Evolutionary conservation across 2,113 vertebrate species (phyloP), one percentile per base, ranked within the genome.

Genomic region (Pygoscelis antarcticus): DNA sequence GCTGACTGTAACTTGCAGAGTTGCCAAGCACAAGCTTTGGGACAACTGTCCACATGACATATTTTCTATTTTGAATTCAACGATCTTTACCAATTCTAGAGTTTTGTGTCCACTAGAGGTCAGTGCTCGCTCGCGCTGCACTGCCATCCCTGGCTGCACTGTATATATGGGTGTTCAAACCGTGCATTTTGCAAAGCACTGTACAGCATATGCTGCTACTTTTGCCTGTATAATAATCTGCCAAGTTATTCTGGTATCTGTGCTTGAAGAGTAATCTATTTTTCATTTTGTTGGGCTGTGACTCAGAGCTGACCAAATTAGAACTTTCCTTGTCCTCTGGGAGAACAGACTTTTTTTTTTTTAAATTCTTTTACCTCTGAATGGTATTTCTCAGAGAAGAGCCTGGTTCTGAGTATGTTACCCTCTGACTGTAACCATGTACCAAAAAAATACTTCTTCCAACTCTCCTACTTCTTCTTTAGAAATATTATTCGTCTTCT

Each of bases 61-160:
- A 2, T 34, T 54, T 80, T 58, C 2, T 16, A 4, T 62, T 95
- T 89, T 11, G 62, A 55, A 46, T 32, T 12, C 20, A 40, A 52
- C 2, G 1, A 7, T 52, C 46, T 46, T 34, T 62, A 12, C 22
- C 55, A 5, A 2, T 14, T 42, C 34, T 16, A 17, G 12, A 8
- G 16, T 40, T 42, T 22, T 36, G 2, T 34, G 21, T 25, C 97
- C 96, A 34, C 95, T 72, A 96, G 95, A 79, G 93, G 94, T 74
- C 97, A 96, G 95, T 68, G 81, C 87, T 95, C 9, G 4, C 86
- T 84, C 69, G 42, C 42, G 1, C n/a, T 95, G 81, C 20, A 1
- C n/a, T 16, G 7, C 78, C 29, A 3, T 30, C 46, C 20, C 54
- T 19, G 52, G 10, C 9, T 55, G 52, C 7, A 1, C 5, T 3